These are phyloP conservation scores for Merluccius polli DNA, from an alignment of 2,797 vertebrate species.

Conservation along the genomic window DNA sequence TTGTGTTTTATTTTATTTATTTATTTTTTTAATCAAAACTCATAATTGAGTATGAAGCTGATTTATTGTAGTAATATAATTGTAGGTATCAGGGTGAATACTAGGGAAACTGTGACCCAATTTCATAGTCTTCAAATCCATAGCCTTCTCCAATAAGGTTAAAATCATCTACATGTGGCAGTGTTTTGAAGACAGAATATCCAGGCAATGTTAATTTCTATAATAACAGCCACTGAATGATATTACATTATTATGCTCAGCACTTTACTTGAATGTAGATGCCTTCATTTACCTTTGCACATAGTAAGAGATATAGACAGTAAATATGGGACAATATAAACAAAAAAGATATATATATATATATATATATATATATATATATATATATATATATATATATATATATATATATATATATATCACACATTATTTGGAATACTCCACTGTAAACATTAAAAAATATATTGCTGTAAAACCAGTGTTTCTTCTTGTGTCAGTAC, in stretches of 20 bases:
- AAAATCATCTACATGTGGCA: background rate
- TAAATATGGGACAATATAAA: slow-evolving; percentile 18
- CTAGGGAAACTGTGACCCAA: background rate
- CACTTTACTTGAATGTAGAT: slow-evolving; percentile 40
- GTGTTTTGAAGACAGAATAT: background rate
- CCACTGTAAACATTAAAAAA: slow-evolving; percentile 40
- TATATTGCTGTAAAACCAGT: slow-evolving; percentile 1
- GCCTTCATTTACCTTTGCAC: slow-evolving; percentile 29
- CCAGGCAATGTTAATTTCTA: background rate
- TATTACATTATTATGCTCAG: slow-evolving; percentile 33
- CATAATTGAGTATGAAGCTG: background rate
- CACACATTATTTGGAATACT: slow-evolving; percentile 39
- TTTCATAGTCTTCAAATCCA: background rate
- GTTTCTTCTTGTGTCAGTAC: background rate
- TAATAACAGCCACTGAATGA: slow-evolving; percentile 41
- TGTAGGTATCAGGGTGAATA: too few species aligned
- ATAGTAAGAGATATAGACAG: slow-evolving; percentile 27
- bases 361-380: slow-evolving; percentile 15
- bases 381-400: slow-evolving; percentile 27
- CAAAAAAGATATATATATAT: slow-evolving; percentile 23
- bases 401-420: slow-evolving; percentile 17
- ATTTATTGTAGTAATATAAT: background rate
- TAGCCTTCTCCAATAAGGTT: background rate
- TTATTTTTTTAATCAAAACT: background rate
- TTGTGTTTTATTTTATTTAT: background rate